Base-by-base conservation (phyloP, 2,797 vertebrate species). In the Pagetopsis macropterus region DNA sequence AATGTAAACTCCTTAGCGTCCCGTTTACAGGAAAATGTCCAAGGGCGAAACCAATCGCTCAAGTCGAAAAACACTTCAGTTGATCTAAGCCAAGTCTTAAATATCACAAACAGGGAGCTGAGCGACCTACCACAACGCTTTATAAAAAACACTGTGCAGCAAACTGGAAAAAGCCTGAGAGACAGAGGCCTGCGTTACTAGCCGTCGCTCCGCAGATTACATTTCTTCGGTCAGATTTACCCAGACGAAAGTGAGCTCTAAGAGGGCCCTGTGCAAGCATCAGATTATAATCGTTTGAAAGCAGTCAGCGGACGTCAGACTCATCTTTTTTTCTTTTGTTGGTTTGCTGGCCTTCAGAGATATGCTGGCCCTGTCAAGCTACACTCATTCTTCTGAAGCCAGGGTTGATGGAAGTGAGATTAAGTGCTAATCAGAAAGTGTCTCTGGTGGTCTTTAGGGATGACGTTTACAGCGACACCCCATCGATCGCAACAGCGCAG, bases 1-100 rank as follows among this genome's bases (percentile, higher is more conserved):
- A 90, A 82, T 91, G 85, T 91, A 91, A 90, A 92, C 89, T 93
- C 87, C 86, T 92, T 86, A 85, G 78, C 58, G 61, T 89, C 88
- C 86, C 78, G 67, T 89, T 94, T 93, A 91, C 88, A 93, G 91
- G 91, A 94, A 95, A 94, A 95, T 91, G 89, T 94, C 93, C 89
- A 92, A 85, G 86, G 91, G 92, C 82, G 58, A 90, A 90, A 89
- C 88, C 85, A 85, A 84, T 87, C 84, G 76, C 80, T 79, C 76
- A 76, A 75, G 93, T 93, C 46, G 75, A 91, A 85, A 92, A 92
- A 92, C 83, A 81, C 87, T 87, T 85, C 65, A 90, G 80, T 89
- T 82, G 87, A 90, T 93, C 81, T 62, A 37, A 85, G 89, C 91
- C 91, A 93, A 92, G 91, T 92, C 90, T 94, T 91, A 88, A 93